Conservation (phyloP, 2,113 vertebrate genomes). For the Oxyruncus cristatus region DNA sequence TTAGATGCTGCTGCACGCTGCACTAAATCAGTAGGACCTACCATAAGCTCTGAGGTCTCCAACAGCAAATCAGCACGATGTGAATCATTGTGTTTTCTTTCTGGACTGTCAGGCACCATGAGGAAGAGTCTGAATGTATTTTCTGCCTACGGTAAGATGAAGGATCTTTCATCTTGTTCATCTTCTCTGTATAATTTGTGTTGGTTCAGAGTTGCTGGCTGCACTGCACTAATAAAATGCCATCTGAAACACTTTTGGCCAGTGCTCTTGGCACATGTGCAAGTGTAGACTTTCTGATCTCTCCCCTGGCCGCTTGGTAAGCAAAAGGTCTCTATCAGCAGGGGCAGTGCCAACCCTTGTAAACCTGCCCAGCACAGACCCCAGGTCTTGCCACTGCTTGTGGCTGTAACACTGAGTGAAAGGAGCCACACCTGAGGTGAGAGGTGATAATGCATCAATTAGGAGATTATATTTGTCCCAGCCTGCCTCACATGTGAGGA, state of each 20-base stretch:
- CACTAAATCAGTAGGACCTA: slow-evolving; percentile 20
- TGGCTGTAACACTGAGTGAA: neutral
- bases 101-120: neutral
- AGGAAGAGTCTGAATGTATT: neutral
- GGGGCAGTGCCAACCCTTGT: neutral
- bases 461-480: neutral
- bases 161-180: neutral
- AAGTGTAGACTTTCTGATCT: neutral
- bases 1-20: neutral
- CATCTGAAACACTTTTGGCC: neutral
- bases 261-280: neutral
- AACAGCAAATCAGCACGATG: neutral
- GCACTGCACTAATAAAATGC: neutral
- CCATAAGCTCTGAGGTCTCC: neutral
- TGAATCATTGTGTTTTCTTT: slow-evolving; percentile 32
- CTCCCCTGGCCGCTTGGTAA: neutral
- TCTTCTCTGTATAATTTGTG: neutral
- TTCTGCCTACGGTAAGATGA: neutral
- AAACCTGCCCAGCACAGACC: neutral
- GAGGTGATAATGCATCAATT: neutral
- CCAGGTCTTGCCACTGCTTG: neutral
- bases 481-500: neutral
- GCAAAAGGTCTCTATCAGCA: neutral
- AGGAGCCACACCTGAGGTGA: neutral
- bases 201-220: neutral